Conservation (phyloP, 2,888 invertebrate genomes). For the Oithona nana region DNA sequence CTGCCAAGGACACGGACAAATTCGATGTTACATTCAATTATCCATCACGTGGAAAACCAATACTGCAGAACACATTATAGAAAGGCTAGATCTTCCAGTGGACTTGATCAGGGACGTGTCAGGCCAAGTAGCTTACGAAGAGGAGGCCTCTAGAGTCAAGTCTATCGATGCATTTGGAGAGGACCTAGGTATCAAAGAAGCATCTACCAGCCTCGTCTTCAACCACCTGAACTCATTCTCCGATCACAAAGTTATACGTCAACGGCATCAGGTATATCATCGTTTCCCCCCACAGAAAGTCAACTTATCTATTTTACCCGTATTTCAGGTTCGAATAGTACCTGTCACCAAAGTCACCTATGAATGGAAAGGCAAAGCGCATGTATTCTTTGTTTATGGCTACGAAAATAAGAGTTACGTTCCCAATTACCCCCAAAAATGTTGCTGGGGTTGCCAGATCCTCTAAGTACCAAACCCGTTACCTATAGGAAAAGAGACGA, state of each 20-base stretch:
- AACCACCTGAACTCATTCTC: conserved; percentile 29
- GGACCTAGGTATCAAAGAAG: conserved; percentile 29
- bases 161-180: conserved; percentile 33
- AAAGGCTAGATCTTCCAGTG: conserved; percentile 29
- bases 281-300: neutral
- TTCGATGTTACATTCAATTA: conserved; percentile 32
- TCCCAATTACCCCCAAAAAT: conserved; percentile 30
- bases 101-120: conserved; percentile 30
- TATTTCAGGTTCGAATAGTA: conserved; percentile 26
- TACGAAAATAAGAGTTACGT: conserved; percentile 29
- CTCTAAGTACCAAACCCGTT: conserved; percentile 21
- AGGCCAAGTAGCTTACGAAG: conserved; percentile 34
- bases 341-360: conserved; percentile 29
- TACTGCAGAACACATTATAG: conserved; percentile 32
- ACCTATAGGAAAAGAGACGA: too few relatives aligned
- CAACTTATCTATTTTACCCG: neutral
- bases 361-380: conserved; percentile 26
- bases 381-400: conserved; percentile 29
- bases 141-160: conserved; percentile 30
- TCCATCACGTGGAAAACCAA: conserved; percentile 33
- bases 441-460: conserved; percentile 28
- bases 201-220: conserved; percentile 32
- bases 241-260: conserved; percentile 29
- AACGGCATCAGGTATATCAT: conserved; percentile 2
- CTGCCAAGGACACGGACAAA: conserved; percentile 30